Conservation (phyloP, 37 sponge, comb jelly and placozoan genomes). For the Ianthella basta region DNA sequence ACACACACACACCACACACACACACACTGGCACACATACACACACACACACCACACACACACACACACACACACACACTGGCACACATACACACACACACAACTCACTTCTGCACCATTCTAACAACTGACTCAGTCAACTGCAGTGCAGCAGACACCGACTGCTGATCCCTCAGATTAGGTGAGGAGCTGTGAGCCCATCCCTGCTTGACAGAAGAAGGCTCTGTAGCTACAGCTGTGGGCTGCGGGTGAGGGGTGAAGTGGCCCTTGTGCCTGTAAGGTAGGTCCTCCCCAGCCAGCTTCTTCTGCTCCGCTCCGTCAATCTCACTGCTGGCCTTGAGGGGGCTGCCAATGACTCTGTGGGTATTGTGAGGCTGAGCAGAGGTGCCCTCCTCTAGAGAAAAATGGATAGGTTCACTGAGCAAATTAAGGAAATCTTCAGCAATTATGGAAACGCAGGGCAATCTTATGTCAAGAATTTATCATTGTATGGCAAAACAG, state of each 20-base stretch:
- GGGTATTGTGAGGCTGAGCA: too few relatives aligned
- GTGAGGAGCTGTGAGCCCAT: too few relatives aligned
- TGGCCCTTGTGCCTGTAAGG: slow-evolving; percentile 5
- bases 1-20: too few relatives aligned
- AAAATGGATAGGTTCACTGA: too few relatives aligned
- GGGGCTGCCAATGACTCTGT: background rate
- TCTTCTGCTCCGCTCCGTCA: background rate
- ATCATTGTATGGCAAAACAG: too few relatives aligned
- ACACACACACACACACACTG: background rate
- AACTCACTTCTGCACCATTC: background rate
- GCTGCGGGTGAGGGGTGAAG: slow-evolving; percentile 24
- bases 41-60: background rate
- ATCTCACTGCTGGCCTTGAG: slow-evolving; percentile 19
- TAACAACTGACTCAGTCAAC: background rate
- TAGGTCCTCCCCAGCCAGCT: background rate
- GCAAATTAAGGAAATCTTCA: too few relatives aligned
- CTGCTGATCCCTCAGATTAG: too few relatives aligned
- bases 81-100: background rate
- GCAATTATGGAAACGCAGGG: too few relatives aligned
- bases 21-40: background rate
- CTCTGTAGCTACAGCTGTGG: background rate
- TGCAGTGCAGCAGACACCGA: background rate
- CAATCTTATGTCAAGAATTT: too few relatives aligned
- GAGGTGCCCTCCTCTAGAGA: too few relatives aligned
- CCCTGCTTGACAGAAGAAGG: too few relatives aligned